These are phyloP conservation scores for Drosophila pallidifrons DNA, from an alignment of 1,140 invertebrate species.

Conservation along the genomic window DNA sequence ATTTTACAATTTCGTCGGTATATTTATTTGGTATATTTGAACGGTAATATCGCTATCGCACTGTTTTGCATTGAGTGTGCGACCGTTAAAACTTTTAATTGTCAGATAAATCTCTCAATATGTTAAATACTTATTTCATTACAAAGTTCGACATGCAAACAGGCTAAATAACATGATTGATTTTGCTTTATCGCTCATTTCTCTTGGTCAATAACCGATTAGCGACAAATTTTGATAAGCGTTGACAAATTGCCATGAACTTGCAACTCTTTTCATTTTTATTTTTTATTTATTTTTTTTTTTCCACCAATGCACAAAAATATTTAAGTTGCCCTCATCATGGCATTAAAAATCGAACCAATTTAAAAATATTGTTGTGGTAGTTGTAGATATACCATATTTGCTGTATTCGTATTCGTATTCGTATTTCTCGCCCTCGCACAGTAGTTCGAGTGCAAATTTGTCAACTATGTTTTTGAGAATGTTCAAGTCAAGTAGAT, in stretches of 20 bases:
- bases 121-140: constrained; percentile 9
- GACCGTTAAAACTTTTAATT: too few relatives aligned
- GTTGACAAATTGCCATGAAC: constrained; percentile 3
- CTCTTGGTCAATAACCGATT: constrained; percentile 41
- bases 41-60: too few relatives aligned
- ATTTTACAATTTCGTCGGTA: too few relatives aligned
- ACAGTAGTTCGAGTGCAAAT: constrained; percentile 82
- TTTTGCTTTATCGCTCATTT: constrained; percentile 5
- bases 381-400: not conserved
- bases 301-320: not conserved
- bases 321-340: not conserved
- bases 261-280: not conserved
- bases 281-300: not conserved
- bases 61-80: too few relatives aligned
- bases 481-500: constrained; percentile 61
- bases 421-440: constrained; percentile 5
- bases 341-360: not conserved
- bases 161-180: constrained; percentile 6
- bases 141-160: constrained; percentile 6
- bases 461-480: constrained; percentile 71
- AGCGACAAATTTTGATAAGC: constrained; percentile 6
- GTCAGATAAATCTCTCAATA: not conserved
- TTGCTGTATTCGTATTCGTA: not conserved
- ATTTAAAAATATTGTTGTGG: constrained; percentile 1
- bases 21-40: not conserved